Base-by-base conservation (phyloP, 1,140 invertebrate species). In the Drosophila willistoni region DNA sequence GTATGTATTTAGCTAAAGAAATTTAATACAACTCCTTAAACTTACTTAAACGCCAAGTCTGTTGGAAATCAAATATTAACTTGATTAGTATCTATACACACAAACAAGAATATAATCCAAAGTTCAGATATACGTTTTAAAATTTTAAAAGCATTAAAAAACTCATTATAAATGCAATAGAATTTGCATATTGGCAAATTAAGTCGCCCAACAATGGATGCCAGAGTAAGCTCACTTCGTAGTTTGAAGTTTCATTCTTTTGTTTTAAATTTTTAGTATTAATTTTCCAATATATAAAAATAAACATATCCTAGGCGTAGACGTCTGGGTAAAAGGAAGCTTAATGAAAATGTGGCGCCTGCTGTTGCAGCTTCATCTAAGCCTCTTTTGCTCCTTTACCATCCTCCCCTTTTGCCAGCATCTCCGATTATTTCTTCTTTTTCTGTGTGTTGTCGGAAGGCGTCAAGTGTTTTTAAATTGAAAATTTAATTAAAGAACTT, bases 401-500 rank as follows among this genome's bases (percentile, higher is more conserved):
- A 13, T 39, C 12, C 10, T 1, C 10, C 36, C 12, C 36, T 39
- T 13, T 4, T 13, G 29, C 36, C 12, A 39, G 1, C 14, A 2
- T 12, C n/a, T 2, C 29, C 14, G 12, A 42, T 12, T 25, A 2
- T 9, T 10, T n/a, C 39, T 33, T 19, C 34, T 56, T 25, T 29
- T 66, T 41, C 51, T 54, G 47, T 62, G 62, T 34, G 29, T 34
- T 42, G 41, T 42, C 36, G 41, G 29, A 13, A 73, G 59, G 79
- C 73, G 62, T 73, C 74, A 79, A 83, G 80, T 83, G 77, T 71
- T 73, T 51, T 83, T 69, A 84, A 77, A 84, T 81, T 81, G 70
- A 73, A 87, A 87, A 87, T 84, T 87, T 87, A 89, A 87, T 87
- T 89, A 81, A 78, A 84, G 81, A 84, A 84, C 70, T 77, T 72